Conservation (phyloP, 2,113 vertebrate species). For the Macrotus californicus region DNA sequence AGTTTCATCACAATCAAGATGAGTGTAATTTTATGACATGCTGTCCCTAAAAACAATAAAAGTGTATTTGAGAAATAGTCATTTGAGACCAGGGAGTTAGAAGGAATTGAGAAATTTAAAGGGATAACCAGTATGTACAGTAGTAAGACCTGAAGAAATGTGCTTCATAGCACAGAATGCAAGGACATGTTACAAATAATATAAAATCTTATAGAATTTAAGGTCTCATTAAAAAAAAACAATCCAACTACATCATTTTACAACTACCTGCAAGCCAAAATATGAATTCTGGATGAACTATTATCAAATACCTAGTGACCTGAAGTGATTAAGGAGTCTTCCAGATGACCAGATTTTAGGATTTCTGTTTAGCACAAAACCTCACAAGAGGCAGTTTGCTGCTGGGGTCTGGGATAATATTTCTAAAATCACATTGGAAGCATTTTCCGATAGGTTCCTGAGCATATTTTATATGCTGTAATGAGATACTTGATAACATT, state of each 20-base stretch:
- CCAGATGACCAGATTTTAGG: neutral
- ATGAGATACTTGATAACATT: slow-evolving; percentile 44
- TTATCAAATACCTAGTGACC: neutral
- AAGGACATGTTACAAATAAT: neutral
- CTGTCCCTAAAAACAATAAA: neutral
- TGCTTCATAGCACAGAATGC: neutral
- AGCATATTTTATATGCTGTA: slow-evolving; percentile 11
- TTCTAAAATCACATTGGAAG: neutral
- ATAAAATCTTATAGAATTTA: neutral
- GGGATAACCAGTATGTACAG: neutral
- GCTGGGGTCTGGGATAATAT: neutral
- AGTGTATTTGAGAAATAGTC: neutral
- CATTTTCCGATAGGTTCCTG: neutral
- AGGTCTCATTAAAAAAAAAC: neutral
- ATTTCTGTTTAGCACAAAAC: neutral
- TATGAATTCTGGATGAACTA: neutral
- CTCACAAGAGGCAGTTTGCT: neutral
- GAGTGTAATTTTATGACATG: neutral
- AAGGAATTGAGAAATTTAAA: neutral
- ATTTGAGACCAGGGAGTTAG: neutral
- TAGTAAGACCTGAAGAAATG: neutral
- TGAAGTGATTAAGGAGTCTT: neutral
- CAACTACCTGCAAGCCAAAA: neutral
- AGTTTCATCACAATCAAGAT: neutral
- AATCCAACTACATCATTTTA: neutral